Conservation (phyloP, 2,113 vertebrate species). For the Oxyruncus cristatus region DNA sequence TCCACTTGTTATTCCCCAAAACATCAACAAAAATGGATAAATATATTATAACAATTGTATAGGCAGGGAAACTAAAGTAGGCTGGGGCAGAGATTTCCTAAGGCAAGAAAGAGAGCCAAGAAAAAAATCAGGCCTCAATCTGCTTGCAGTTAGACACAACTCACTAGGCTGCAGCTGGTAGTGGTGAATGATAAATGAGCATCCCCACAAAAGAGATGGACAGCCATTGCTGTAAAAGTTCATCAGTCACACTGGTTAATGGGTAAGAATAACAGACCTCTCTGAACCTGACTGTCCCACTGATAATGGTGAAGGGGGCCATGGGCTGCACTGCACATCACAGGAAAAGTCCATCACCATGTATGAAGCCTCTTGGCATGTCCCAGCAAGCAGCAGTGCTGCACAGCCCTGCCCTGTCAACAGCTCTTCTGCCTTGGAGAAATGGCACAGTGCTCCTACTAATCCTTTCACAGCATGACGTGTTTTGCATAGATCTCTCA, state of each 20-base stretch:
- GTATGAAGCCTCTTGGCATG: background rate
- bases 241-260: no score
- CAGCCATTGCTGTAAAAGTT: background rate
- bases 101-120: background rate
- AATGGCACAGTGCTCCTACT: background rate
- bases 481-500: background rate
- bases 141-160: background rate
- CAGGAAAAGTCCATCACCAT: background rate
- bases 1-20: background rate
- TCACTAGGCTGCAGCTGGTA: background rate
- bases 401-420: background rate
- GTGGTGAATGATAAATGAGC: background rate
- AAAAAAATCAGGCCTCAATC: background rate
- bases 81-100: background rate
- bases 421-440: background rate
- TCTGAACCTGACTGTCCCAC: background rate
- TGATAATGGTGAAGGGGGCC: background rate
- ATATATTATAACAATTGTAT: background rate
- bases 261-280: background rate
- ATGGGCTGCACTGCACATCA: background rate
- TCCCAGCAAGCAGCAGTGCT: background rate
- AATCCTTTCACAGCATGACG: rapidly evolving
- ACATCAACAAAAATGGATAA: background rate
- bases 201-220: background rate
- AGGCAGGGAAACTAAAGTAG: background rate